These are phyloP conservation scores for Perca fluviatilis DNA, from an alignment of 2,113 vertebrate species.

Conservation along the genomic window DNA sequence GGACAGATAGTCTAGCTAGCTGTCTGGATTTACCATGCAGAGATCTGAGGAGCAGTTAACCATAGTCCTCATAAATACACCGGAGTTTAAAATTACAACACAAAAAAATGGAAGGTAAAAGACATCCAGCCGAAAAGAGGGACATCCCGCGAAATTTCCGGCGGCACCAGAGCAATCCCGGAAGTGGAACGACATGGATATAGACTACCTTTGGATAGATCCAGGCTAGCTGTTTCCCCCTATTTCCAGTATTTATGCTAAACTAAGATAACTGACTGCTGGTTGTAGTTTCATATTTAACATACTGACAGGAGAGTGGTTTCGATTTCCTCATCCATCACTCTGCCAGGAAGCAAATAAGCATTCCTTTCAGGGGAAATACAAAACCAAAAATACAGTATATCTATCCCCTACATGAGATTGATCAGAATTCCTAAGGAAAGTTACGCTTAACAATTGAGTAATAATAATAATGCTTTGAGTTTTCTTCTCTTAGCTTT, in stretches of 20 bases:
- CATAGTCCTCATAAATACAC: no score
- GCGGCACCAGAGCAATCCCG: no score
- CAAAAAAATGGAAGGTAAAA: no score
- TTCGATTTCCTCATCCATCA: background rate
- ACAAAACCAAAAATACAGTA: background rate
- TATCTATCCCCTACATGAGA: background rate
- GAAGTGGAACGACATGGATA: no score
- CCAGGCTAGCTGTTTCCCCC: background rate
- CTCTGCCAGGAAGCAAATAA: background rate
- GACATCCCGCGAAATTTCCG: no score
- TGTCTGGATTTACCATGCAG: no score
- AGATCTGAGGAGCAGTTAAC: no score
- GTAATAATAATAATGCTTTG: background rate
- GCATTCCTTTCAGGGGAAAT: background rate
- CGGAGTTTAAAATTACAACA: no score
- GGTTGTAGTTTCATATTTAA: background rate
- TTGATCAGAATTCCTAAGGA: background rate
- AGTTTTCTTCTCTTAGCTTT: background rate
- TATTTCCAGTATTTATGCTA: background rate
- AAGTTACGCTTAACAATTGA: background rate
- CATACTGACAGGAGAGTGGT: background rate
- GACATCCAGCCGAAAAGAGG: no score
- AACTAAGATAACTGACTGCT: background rate
- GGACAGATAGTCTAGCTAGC: no score
- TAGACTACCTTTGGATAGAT: background rate